Evolutionary conservation across 2,113 vertebrate species (phyloP).

Genomic region (Oreochromis niloticus): DNA sequence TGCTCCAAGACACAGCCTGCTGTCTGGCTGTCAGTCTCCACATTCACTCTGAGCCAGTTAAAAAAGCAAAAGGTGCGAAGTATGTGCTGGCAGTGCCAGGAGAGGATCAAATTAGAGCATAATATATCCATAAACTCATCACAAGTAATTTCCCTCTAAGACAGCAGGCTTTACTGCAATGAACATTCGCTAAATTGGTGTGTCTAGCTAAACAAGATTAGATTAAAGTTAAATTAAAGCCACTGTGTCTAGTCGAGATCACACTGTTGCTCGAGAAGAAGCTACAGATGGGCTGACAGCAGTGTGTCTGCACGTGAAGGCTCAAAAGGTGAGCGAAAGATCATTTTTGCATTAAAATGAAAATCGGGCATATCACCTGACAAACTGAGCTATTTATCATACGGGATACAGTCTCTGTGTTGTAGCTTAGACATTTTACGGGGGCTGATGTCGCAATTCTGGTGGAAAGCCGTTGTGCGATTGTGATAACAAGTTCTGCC

Average conservation of each 20-base stretch:
- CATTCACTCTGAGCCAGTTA: background rate
- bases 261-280: background rate
- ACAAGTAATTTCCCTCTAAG: background rate
- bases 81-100: background rate
- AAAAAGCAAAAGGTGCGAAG: background rate
- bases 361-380: background rate
- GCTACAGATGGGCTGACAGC: background rate
- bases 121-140: background rate
- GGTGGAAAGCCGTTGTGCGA: constrained; percentile 1
- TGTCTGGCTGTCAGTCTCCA: constrained; percentile 9
- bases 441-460: constrained; percentile 47
- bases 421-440: constrained; percentile 42
- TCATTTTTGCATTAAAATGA: background rate
- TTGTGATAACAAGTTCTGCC: constrained; percentile 56
- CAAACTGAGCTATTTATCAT: background rate
- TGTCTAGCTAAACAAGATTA: constrained; percentile 4
- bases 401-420: background rate
- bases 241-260: background rate
- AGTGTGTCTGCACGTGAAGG: background rate
- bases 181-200: background rate
- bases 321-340: background rate
- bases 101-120: background rate
- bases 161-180: background rate
- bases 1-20: background rate
- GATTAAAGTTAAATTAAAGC: background rate